phyloP scores from a whole-genome alignment of 2,797 vertebrate genomes.

The Phoebastria nigripes region DNA sequence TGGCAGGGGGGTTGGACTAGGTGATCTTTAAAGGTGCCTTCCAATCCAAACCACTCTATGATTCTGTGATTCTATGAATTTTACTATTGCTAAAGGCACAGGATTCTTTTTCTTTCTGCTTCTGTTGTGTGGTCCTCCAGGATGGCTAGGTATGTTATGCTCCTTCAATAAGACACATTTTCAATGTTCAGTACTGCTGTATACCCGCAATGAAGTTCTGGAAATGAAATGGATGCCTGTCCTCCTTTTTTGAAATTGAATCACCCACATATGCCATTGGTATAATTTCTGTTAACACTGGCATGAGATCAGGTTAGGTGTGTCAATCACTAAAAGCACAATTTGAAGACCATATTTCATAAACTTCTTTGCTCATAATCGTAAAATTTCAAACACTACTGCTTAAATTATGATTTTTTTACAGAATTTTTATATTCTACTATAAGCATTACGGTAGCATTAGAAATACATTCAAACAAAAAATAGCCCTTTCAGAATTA shows the following conservation, averaged over 20 bases:
- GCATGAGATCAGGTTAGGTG: background rate
- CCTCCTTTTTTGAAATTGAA: background rate
- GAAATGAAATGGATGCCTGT: background rate
- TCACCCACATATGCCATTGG: accelerated
- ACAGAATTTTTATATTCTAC: background rate
- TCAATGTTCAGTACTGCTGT: background rate
- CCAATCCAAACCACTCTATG: background rate
- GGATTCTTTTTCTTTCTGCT: background rate
- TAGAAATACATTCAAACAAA: background rate
- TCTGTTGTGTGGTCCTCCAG: background rate
- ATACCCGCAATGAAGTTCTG: background rate
- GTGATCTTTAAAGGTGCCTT: background rate
- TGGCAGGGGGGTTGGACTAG: background rate
- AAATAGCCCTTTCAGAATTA: background rate
- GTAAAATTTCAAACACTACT: background rate
- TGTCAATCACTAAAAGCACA: background rate
- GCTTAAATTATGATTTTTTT: background rate
- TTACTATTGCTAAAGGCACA: background rate
- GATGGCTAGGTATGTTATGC: background rate
- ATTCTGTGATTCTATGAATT: background rate
- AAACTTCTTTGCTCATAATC: background rate
- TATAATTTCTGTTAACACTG: background rate
- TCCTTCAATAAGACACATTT: background rate
- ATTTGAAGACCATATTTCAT: background rate
- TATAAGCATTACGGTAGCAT: background rate